Percentiles rank a stretch among this genome's conserved stretches.
Conservation (phyloP, 2,888 invertebrate genomes). For the Dioctria rufipes region DNA sequence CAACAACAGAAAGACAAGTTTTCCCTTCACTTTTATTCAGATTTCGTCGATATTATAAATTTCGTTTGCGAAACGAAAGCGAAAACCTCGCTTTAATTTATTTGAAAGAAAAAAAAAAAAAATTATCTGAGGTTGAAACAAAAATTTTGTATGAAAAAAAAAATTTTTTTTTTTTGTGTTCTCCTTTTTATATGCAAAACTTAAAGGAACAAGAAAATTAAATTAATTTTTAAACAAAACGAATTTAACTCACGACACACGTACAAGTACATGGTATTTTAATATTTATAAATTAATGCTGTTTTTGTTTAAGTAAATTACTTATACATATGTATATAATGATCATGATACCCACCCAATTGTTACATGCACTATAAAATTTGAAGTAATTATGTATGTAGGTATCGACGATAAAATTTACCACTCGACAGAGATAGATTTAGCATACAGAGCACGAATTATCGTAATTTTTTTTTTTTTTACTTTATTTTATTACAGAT, state of each 20-base stretch:
- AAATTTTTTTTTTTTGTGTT: too few relatives aligned
- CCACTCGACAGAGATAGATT: too few relatives aligned
- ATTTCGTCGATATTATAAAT: conserved; percentile 26
- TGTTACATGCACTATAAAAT: not conserved
- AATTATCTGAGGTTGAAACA: conserved; percentile 2
- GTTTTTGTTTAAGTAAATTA: not conserved
- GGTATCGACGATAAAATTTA: not conserved
- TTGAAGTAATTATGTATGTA: too few relatives aligned
- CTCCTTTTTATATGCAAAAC: too few relatives aligned
- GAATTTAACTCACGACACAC: conserved; percentile 22
- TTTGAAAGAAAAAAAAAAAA: too few relatives aligned
- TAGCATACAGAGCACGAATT: not conserved
- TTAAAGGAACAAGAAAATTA: not conserved
- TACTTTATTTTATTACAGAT: too few relatives aligned
- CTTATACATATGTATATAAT: too few relatives aligned
- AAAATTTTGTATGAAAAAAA: not conserved
- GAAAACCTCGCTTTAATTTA: conserved; percentile 29
- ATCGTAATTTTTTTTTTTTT: not conserved
- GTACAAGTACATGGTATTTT: not conserved
- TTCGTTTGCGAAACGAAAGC: conserved; percentile 51
- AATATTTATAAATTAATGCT: too few relatives aligned
- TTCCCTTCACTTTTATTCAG: conserved; percentile 53
- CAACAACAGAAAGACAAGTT: not conserved
- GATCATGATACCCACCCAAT: not conserved
- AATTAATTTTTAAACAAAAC: not conserved